A percentile compares a stretch with the other conserved stretches of the same genome.
phyloP scores from a whole-genome alignment of 2,797 vertebrate genomes.

The Macropus fuliginosus region DNA sequence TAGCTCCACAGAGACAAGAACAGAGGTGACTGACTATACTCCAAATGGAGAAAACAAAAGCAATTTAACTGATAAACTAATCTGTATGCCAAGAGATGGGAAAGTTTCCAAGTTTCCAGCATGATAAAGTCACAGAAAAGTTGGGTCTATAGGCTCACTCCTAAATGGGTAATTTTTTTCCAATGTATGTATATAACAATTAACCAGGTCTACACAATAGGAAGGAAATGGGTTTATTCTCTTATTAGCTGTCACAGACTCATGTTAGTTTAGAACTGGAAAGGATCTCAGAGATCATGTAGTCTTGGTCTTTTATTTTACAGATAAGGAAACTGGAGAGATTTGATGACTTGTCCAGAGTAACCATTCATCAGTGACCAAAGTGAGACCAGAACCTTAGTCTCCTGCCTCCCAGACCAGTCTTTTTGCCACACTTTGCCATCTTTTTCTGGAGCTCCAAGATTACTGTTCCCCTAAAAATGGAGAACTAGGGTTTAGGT shows the following conservation, averaged over 20 bases:
- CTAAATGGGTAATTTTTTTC: not conserved
- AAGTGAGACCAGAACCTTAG: not conserved
- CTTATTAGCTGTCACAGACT: not conserved
- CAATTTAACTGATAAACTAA: not conserved
- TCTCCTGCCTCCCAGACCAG: constrained; percentile 20
- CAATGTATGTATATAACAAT: not conserved
- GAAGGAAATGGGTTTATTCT: not conserved
- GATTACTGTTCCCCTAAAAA: constrained; percentile 34
- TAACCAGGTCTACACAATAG: not conserved
- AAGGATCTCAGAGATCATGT: not conserved
- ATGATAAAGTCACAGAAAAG: constrained; percentile 27
- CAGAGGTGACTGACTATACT: not conserved
- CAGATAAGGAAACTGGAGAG: not conserved
- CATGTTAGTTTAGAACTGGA: not conserved
- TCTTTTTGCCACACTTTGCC: not conserved
- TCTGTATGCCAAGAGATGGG: not conserved
- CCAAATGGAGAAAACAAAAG: not conserved
- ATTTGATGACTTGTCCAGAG: not conserved
- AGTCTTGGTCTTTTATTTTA: not conserved
- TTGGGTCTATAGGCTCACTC: not conserved
- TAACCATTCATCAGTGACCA: not conserved
- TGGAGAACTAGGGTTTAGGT: constrained; percentile 25
- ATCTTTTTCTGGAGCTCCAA: not conserved
- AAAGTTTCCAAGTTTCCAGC: not conserved
- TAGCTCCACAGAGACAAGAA: not conserved